Evolutionary conservation across 2,888 invertebrate genomes (phyloP).

Genomic region (Macaria liturata): DNA sequence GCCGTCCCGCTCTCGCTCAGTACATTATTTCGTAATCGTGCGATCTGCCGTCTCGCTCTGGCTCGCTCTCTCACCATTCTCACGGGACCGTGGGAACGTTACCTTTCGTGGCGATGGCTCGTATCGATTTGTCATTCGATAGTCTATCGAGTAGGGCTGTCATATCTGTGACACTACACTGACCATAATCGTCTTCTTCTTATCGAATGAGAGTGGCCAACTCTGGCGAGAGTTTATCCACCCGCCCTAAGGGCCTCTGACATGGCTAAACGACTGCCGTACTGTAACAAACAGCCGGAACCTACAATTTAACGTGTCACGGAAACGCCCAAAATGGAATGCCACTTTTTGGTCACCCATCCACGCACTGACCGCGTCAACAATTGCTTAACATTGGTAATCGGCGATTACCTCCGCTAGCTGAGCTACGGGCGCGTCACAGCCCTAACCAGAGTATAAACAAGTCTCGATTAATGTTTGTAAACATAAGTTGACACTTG

Average conservation of each 20-base stretch:
- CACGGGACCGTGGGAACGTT: constrained; percentile 60
- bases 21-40: constrained; percentile 30
- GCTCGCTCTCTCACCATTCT: constrained; percentile 47
- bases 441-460: constrained; percentile 8
- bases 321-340: too few relatives aligned
- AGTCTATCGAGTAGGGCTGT: constrained; percentile 30
- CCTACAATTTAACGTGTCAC: neutral
- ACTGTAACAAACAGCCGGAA: too few relatives aligned
- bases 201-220: too few relatives aligned
- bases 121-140: constrained; percentile 50
- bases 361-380: too few relatives aligned
- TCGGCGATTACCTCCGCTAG: too few relatives aligned
- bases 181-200: neutral
- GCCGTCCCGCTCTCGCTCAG: constrained; percentile 29
- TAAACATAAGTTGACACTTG: constrained; percentile 18
- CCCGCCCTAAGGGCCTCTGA: too few relatives aligned
- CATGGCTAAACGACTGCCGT: too few relatives aligned
- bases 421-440: too few relatives aligned
- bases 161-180: neutral
- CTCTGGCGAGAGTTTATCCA: too few relatives aligned
- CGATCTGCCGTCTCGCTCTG: constrained; percentile 25
- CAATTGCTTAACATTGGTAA: too few relatives aligned
- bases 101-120: constrained; percentile 49
- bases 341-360: too few relatives aligned
- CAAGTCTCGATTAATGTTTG: constrained; percentile 19